Evolutionary conservation across 2,888 invertebrate species (phyloP).

Genomic region (Xanthostigma xanthostigma): DNA sequence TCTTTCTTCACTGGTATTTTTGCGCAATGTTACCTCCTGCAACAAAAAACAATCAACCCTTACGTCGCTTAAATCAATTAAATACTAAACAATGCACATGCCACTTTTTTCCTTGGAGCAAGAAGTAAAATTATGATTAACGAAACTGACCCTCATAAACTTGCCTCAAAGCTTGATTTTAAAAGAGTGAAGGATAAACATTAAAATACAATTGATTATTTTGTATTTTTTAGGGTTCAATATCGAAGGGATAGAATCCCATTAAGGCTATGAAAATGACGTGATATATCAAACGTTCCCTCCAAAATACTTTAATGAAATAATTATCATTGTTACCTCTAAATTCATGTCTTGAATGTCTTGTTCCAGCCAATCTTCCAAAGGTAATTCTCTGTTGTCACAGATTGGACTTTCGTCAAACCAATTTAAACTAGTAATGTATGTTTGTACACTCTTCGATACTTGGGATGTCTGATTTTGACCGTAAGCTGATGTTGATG

Average conservation of each 20-base stretch:
- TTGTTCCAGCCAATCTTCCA: conserved; percentile 36
- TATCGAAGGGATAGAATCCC: too few relatives aligned
- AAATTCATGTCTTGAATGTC: conserved; percentile 40
- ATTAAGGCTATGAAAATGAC: too few relatives aligned
- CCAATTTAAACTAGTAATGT: conserved; percentile 29
- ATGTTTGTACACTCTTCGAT: conserved; percentile 38
- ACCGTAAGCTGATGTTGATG: conserved; percentile 10
- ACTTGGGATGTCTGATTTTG: conserved; percentile 16
- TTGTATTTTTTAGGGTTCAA: too few relatives aligned
- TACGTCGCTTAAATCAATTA: neutral
- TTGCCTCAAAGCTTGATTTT: too few relatives aligned
- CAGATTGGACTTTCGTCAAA: conserved; percentile 16
- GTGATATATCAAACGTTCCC: too few relatives aligned
- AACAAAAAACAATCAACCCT: conserved; percentile 7
- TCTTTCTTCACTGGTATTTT: conserved; percentile 40
- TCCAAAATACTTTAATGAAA: too few relatives aligned
- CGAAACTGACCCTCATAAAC: too few relatives aligned
- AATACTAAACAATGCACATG: neutral
- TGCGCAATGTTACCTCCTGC: conserved; percentile 49
- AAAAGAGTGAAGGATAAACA: too few relatives aligned
- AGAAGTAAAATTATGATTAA: too few relatives aligned
- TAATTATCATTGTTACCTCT: conserved; percentile 28
- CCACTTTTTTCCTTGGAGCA: too few relatives aligned
- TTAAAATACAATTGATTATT: too few relatives aligned
- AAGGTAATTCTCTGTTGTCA: conserved; percentile 19